phyloP scores from a whole-genome alignment of 2,113 vertebrate genomes.

The Sander lucioperca region DNA sequence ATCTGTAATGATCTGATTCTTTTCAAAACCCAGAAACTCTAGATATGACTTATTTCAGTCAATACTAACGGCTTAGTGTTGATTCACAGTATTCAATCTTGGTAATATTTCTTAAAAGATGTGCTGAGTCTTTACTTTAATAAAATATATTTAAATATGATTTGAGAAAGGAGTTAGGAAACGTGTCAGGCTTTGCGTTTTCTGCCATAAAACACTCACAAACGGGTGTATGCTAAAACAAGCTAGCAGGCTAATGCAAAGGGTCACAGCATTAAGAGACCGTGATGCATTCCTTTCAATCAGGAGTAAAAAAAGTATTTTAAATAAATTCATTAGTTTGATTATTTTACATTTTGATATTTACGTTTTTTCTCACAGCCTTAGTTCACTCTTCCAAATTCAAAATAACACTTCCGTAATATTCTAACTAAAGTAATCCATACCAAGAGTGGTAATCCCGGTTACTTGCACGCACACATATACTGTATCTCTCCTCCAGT shows the following conservation, averaged over 20 bases:
- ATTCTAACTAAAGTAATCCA: background rate
- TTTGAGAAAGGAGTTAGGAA: background rate
- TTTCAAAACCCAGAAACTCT: background rate
- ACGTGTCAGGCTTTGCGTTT: background rate
- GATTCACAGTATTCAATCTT: background rate
- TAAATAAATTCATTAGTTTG: background rate
- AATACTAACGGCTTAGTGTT: background rate
- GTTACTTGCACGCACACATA: background rate
- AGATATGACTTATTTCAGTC: no score
- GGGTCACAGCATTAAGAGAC: background rate
- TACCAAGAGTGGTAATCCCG: conserved; percentile 3
- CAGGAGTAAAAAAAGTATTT: background rate
- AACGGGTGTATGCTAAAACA: background rate
- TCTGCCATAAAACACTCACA: background rate
- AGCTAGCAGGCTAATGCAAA: background rate
- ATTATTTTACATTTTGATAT: background rate
- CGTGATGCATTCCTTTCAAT: background rate
- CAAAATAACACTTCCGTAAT: background rate
- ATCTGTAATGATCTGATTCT: background rate
- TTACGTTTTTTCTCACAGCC: background rate
- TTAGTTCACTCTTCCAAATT: background rate
- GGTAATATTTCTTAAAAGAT: background rate
- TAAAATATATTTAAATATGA: background rate
- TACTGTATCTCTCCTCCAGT: conserved; percentile 3
- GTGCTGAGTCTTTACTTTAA: background rate